These are phyloP conservation scores for Isichthys henryi DNA, from an alignment of 2,113 vertebrate species.

Conservation along the genomic window DNA sequence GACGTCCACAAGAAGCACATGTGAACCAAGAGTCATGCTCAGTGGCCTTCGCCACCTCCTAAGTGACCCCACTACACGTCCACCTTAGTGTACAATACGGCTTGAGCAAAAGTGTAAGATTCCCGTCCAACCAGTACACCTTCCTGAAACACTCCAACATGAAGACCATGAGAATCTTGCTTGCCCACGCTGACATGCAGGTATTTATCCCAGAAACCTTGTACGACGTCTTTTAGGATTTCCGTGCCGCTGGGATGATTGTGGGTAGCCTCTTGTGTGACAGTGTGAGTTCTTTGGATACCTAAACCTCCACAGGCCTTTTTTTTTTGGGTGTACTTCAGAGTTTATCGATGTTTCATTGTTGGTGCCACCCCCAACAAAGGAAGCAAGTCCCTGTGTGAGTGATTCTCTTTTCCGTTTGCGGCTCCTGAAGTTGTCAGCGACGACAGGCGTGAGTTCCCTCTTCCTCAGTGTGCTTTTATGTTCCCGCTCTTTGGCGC, in stretches of 20 bases:
- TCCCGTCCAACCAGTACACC: not conserved
- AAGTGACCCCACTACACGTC: not conserved
- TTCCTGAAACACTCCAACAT: not conserved
- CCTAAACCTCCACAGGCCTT: not conserved
- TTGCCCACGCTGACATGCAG: not conserved
- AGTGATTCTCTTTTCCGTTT: not conserved
- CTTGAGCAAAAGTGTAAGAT: not conserved
- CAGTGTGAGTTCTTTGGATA: not conserved
- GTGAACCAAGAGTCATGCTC: not conserved
- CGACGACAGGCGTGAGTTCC: not conserved
- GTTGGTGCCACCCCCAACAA: not conserved
- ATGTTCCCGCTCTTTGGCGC: not conserved
- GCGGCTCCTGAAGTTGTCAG: not conserved
- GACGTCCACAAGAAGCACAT: not conserved
- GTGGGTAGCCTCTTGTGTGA: not conserved
- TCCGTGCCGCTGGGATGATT: not conserved
- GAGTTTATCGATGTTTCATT: not conserved
- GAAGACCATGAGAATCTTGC: not conserved
- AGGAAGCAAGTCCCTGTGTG: not conserved
- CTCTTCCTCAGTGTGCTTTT: not conserved
- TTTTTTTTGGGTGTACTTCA: not conserved
- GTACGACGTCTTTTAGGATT: not conserved
- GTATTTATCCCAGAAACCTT: not conserved
- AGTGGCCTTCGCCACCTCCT: not conserved
- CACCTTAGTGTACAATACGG: not conserved